Evolutionary conservation across 2,113 vertebrate species (phyloP), one percentile per base, ranked within the genome.

Genomic region (Caranx ignobilis): DNA sequence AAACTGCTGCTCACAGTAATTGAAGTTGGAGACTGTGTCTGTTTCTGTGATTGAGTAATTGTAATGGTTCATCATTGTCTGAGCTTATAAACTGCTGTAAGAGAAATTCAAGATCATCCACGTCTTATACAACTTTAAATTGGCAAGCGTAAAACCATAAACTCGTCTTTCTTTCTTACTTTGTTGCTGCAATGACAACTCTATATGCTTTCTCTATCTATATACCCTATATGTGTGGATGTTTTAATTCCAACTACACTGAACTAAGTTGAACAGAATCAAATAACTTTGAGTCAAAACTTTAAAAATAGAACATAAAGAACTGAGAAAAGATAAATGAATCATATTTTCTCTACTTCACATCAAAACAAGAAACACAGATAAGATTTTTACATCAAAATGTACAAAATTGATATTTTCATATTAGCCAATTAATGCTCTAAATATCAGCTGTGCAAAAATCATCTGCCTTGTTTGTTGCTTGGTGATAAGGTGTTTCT

Each of bases 381-480:
- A 47, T 15, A 47, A 15, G 45, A 13, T 47, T 47, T 3, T 15
- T 15, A 47, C 13, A 47, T 47, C 13, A 47, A 15, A 45, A 47
- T 15, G 12, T 5, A 47, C 5, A 15, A 16, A 5, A 47, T 5
- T 15, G 12, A 47, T 13, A 13, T 45, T 48, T 16, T 50, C 18
- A 50, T 6, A 50, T 50, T 5, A 50, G 19, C 19, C 18, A 2
- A n/a, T 26, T 21, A 11, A 26, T 21, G 4, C 21, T 54, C 50
- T 11, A 21, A 71, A 70, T 37, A 31, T 71, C 68, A 57, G 18
- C 26, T n/a, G 34, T 54, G 10, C 9, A 54, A 43, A 10, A 74
- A 55, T 74, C 6, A 13, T 2, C 9, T 39, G 45, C 34, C 43
- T 13, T 16, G 13, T 68, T 68, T 52, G 21, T 8, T 21, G 15